Conservation (phyloP, 2,888 invertebrate species). For the Nomada ferruginata region DNA sequence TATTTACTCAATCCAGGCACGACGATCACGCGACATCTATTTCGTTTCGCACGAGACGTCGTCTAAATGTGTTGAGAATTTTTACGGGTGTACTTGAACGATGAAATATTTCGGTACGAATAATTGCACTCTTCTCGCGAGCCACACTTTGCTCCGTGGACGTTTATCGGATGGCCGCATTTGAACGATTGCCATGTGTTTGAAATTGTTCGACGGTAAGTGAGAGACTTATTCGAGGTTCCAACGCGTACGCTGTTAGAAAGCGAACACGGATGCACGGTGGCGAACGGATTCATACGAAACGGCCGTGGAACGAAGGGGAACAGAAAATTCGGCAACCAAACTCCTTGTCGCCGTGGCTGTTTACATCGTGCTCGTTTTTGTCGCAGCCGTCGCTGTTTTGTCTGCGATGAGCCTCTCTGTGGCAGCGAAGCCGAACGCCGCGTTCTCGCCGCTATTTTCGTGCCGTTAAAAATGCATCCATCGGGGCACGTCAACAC, state of each 20-base stretch:
- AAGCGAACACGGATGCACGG: not conserved
- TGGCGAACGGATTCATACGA: constrained; percentile 22
- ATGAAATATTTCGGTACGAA: constrained; percentile 34
- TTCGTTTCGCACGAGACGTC: no score
- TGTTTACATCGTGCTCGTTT: constrained; percentile 66
- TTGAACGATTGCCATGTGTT: not conserved
- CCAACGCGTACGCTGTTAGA: not conserved
- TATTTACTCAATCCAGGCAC: constrained; percentile 8
- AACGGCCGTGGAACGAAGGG: constrained; percentile 40
- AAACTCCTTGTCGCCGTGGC: constrained; percentile 55
- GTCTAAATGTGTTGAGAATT: not conserved
- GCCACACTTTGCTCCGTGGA: constrained; percentile 1
- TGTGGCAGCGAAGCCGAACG: constrained; percentile 39
- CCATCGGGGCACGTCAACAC: constrained; percentile 79
- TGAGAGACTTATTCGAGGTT: not conserved
- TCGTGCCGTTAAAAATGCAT: constrained; percentile 83
- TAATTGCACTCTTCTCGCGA: not conserved
- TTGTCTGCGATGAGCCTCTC: constrained; percentile 71
- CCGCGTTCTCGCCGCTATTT: constrained; percentile 79
- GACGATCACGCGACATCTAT: constrained; percentile 21
- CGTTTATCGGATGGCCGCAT: not conserved
- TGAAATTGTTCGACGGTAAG: not conserved
- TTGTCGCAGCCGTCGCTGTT: constrained; percentile 79
- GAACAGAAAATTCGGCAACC: constrained; percentile 60
- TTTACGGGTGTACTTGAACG: not conserved